These are phyloP conservation scores for Oscheius sp. DNA, from an alignment of 2,888 invertebrate genomes.

Conservation along the genomic window DNA sequence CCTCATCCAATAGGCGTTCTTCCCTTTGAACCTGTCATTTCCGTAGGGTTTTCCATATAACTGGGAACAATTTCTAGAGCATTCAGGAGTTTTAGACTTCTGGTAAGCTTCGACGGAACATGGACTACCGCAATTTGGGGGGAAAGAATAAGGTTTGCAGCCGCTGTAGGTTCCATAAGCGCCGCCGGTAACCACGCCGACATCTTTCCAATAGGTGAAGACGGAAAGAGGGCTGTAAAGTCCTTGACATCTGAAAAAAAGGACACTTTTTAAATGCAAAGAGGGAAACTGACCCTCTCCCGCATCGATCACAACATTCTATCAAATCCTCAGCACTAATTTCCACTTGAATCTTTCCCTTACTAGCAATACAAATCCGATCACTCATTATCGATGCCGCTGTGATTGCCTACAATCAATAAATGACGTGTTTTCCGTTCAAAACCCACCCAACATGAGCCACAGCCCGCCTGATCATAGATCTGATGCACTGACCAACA, in stretches of 20 bases:
- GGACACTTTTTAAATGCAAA: too few species aligned
- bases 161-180: not conserved
- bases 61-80: not conserved
- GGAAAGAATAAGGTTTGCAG: not conserved
- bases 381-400: not conserved
- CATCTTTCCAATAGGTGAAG: not conserved
- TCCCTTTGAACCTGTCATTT: not conserved
- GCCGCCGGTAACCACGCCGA: not conserved
- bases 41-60: not conserved
- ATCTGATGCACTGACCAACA: conserved; percentile 5
- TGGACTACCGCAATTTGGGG: conserved; percentile 1
- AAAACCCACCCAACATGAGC: not conserved
- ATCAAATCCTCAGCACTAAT: conserved; percentile 1
- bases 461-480: not conserved
- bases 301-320: conserved; percentile 71
- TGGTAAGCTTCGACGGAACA: not conserved
- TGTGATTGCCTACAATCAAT: not conserved
- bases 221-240: not conserved
- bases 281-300: conserved; percentile 22
- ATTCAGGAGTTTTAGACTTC: not conserved
- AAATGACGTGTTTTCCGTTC: too few species aligned
- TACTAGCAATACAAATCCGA: conserved; percentile 2
- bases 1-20: not conserved
- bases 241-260: not conserved
- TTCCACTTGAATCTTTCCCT: not conserved